A percentile compares a stretch with the other conserved stretches of the same genome.
These are phyloP conservation scores for Ephydatia muelleri DNA, from an alignment of 37 sponge, comb jelly and placozoan species.

Conservation along the genomic window DNA sequence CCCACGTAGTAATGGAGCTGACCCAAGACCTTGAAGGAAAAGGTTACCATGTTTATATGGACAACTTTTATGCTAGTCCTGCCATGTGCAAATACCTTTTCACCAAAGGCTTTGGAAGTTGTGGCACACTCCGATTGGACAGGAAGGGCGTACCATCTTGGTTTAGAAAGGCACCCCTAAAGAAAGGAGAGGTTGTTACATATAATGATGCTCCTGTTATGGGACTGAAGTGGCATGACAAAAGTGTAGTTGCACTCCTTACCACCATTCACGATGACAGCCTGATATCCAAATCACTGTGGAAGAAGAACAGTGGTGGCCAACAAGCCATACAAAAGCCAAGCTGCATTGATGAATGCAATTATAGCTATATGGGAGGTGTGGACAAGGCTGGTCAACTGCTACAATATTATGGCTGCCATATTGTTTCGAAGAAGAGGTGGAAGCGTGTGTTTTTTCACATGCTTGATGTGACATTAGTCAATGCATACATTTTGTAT, in stretches of 20 bases:
- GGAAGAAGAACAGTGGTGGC: too few relatives aligned
- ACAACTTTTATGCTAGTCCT: slow-evolving; percentile 61
- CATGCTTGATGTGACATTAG: too few relatives aligned
- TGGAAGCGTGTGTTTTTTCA: too few relatives aligned
- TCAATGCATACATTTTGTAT: too few relatives aligned
- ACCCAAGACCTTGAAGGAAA: not conserved
- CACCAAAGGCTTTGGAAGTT: slow-evolving; percentile 28
- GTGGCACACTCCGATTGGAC: slow-evolving; percentile 38
- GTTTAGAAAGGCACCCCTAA: not conserved
- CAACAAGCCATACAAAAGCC: too few relatives aligned
- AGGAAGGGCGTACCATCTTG: slow-evolving; percentile 32
- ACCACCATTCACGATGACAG: slow-evolving; percentile 37
- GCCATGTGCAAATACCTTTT: not conserved
- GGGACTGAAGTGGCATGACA: slow-evolving; percentile 43
- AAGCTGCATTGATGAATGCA: too few relatives aligned
- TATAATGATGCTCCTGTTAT: not conserved
- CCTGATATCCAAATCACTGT: too few relatives aligned
- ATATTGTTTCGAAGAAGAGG: too few relatives aligned
- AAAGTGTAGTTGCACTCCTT: slow-evolving; percentile 12
- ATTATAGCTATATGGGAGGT: too few relatives aligned
- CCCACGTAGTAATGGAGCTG: slow-evolving; percentile 12
- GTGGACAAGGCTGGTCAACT: too few relatives aligned
- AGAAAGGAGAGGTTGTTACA: slow-evolving; percentile 12
- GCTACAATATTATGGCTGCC: too few relatives aligned
- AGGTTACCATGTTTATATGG: slow-evolving; percentile 42